Conservation (phyloP, 2,888 invertebrate species). For the Drosophila trichaetosa region DNA sequence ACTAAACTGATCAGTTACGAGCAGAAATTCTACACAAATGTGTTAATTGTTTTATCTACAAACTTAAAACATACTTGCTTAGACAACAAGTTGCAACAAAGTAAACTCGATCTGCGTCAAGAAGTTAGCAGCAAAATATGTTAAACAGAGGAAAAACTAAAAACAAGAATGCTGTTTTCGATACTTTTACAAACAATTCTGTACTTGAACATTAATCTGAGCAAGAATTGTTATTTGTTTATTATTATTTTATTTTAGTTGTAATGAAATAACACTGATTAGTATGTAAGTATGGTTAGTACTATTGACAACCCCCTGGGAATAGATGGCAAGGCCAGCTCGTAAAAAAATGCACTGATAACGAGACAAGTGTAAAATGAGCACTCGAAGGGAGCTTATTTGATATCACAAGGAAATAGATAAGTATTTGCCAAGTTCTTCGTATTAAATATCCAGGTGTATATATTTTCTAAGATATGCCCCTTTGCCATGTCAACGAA, state of each 20-base stretch:
- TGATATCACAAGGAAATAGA: slow-evolving; percentile 5
- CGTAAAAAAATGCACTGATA: slow-evolving; percentile 5
- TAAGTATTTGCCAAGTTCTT: not conserved
- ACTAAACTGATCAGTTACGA: not conserved
- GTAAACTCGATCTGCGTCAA: not conserved
- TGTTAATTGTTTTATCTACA: not conserved
- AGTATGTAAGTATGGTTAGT: not conserved
- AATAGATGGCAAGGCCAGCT: not conserved
- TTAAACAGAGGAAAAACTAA: not conserved
- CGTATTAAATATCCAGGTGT: not conserved
- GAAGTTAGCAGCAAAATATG: not conserved
- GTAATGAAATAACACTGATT: not conserved
- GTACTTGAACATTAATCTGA: not conserved
- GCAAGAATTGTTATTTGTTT: not conserved
- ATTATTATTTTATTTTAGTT: not conserved
- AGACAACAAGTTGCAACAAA: not conserved
- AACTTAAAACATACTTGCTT: not conserved
- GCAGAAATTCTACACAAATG: not conserved
- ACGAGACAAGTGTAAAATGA: slow-evolving; percentile 5
- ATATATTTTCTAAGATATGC: not conserved
- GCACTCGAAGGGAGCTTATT: not conserved
- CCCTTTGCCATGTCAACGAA: slow-evolving; percentile 2
- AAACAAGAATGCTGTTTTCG: not conserved
- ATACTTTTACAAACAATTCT: not conserved
- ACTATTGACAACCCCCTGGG: not conserved